These are phyloP conservation scores for Ochropacha duplaris DNA, from an alignment of 2,888 invertebrate genomes.

Conservation along the genomic window DNA sequence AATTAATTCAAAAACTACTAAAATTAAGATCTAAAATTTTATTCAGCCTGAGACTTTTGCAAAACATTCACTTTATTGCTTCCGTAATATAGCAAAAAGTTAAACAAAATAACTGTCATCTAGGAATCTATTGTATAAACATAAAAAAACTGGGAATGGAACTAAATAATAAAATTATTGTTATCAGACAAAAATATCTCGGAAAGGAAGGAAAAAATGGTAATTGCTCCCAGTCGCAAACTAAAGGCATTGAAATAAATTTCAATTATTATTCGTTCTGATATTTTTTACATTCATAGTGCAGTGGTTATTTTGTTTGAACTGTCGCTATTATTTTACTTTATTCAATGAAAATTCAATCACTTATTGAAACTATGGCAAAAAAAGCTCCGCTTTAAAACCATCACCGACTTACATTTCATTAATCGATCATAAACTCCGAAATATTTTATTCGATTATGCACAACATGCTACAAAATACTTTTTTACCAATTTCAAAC, in stretches of 20 bases:
- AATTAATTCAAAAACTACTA: too few species aligned
- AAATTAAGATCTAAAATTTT: too few species aligned
- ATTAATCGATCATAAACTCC: neutral
- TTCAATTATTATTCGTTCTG: neutral
- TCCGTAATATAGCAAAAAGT: neutral
- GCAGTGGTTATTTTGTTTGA: too few species aligned
- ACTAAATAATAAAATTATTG: neutral
- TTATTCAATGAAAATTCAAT: neutral
- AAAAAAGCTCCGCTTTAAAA: neutral
- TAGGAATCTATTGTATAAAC: neutral
- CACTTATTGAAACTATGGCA: neutral
- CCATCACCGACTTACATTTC: neutral
- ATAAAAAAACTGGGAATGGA: neutral
- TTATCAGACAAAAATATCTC: neutral
- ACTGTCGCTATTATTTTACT: too few species aligned
- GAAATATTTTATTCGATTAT: neutral
- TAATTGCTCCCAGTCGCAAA: neutral
- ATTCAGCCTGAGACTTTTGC: too few species aligned
- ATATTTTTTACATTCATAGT: neutral
- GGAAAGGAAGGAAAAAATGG: neutral
- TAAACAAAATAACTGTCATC: neutral
- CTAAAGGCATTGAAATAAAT: neutral
- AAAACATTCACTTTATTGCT: too few species aligned
- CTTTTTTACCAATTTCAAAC: constrained; percentile 41
- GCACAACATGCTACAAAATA: neutral